Base-by-base conservation (phyloP, 2,113 vertebrate species). In the Ancistrus triradiatus region DNA sequence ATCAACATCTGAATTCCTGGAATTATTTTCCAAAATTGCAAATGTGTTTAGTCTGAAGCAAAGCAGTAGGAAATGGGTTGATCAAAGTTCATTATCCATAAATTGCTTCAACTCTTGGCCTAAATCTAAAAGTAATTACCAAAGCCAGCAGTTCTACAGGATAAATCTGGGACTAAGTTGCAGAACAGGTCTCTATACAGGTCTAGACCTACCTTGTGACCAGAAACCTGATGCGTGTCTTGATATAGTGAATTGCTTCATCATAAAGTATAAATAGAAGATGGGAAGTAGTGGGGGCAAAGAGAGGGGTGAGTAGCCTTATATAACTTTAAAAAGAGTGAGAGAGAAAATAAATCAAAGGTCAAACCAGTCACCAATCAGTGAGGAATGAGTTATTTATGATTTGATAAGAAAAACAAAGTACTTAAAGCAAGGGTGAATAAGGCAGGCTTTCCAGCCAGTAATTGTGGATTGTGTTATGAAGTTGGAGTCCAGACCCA, bases 1-100 rank as follows among this genome's bases (percentile, higher is more conserved):
- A 22, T 63, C 37, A 17, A 55, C 15, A 42, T 46, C 10, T 8
- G 37, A 6, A 6, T 31, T 63, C 8, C 18, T 4, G 3, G 18
- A 25, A 64, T 44, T n/a, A n/a, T n/a, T n/a, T n/a, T n/a, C 6
- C 17, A 3, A 19, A 33, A 7, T 35, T 53, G 40, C 17, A 6
- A 19, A 6, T 10, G 49, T 44, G 49, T 65, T 56, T 56, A 25
- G 51, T 35, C 40, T 65, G n/a, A 46, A 5, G 10, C 37, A 15
- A 44, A 35, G 40, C 27, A 65, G 25, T 38, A 35, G 49, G 49
- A 64, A 53, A 14, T 13, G 14, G 38, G 1, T 25, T 15, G 11
- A 3, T 15, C 18, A 9, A 10, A 14, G 3, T 24, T 11, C 22
- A 40, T 25, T 38, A 14, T 48, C 9, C 11, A 3, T 13, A 40